These are phyloP conservation scores for Zapornia atra DNA, from an alignment of 2,113 vertebrate genomes.

Conservation along the genomic window DNA sequence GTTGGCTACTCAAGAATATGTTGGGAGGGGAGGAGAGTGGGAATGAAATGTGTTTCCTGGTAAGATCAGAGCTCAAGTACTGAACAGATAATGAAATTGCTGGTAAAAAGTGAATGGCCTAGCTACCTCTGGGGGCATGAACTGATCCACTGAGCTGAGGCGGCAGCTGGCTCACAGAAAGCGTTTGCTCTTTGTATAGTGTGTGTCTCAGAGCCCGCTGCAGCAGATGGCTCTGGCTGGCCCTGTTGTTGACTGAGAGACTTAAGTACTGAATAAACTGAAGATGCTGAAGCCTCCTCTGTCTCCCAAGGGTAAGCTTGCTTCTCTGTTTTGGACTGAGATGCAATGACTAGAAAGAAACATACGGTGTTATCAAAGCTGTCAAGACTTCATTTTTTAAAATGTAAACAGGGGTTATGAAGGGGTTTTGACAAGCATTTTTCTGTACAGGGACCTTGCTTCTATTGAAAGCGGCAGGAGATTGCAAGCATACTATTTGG, in stretches of 20 bases:
- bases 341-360: background rate
- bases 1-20: background rate
- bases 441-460: background rate
- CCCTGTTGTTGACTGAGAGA: background rate
- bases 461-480: background rate
- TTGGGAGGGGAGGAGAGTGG: too few species aligned
- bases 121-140: background rate
- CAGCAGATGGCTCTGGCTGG: constrained; percentile 17
- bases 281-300: background rate
- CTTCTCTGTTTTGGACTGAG: background rate
- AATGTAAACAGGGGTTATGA: background rate
- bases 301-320: background rate
- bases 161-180: background rate
- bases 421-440: background rate
- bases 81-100: background rate
- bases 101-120: background rate
- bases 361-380: background rate
- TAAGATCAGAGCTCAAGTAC: background rate
- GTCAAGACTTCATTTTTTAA: background rate
- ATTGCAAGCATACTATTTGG: rapidly evolving
- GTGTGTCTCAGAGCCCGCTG: background rate
- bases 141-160: background rate
- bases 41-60: background rate
- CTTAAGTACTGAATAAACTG: background rate
- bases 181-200: background rate